A percentile compares a stretch with the other conserved stretches of the same genome.
Evolutionary conservation across 2,888 invertebrate genomes (phyloP).

Genomic region (Nymphalis polychloros): DNA sequence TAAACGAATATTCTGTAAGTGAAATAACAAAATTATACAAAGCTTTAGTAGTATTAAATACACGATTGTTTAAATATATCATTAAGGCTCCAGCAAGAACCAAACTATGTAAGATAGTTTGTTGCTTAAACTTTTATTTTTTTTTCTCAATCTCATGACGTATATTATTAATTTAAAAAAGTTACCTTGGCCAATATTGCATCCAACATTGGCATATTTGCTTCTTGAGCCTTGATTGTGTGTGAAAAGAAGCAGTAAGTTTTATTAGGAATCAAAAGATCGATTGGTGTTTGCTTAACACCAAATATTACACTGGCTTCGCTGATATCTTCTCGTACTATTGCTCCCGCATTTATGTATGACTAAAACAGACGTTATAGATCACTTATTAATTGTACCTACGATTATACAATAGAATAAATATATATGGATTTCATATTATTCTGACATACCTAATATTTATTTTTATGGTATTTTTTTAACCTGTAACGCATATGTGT

Average conservation of each 20-base stretch:
- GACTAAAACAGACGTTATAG: slow-evolving; percentile 75
- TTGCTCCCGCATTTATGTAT: slow-evolving; percentile 95
- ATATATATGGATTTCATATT: too few relatives aligned
- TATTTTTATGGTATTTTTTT: too few relatives aligned
- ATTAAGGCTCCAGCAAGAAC: too few relatives aligned
- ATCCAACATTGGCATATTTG: slow-evolving; percentile 98
- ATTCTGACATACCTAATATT: too few relatives aligned
- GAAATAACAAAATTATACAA: slow-evolving; percentile 8
- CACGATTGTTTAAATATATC: too few relatives aligned
- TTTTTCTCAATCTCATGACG: neutral
- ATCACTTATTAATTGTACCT: neutral
- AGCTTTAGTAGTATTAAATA: neutral
- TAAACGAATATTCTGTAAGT: slow-evolving; percentile 91
- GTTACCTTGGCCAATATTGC: slow-evolving; percentile 93
- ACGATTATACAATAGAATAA: too few relatives aligned
- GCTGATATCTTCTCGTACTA: slow-evolving; percentile 97
- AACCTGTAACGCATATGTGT: too few relatives aligned
- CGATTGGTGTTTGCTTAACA: slow-evolving; percentile 97
- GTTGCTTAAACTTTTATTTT: too few relatives aligned
- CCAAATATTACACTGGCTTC: slow-evolving; percentile 98
- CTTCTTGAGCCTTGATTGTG: slow-evolving; percentile 99
- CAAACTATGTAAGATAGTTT: too few relatives aligned
- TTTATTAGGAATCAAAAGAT: slow-evolving; percentile 95
- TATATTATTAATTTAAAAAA: neutral
- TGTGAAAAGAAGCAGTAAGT: slow-evolving; percentile 99